These are phyloP conservation scores for Pogona vitticeps DNA, from an alignment of 2,113 vertebrate genomes.

Conservation along the genomic window DNA sequence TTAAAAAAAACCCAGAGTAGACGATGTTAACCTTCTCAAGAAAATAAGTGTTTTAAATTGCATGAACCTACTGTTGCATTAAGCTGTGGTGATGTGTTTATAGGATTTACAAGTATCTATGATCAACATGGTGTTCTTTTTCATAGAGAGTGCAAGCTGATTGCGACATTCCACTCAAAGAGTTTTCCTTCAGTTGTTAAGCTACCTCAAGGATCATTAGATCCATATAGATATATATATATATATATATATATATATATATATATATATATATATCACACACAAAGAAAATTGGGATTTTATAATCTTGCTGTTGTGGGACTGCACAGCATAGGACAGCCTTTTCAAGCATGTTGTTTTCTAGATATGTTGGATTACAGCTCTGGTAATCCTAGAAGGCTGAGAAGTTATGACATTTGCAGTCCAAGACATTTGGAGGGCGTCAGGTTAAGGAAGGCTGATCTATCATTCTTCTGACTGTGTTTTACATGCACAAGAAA, in stretches of 20 bases:
- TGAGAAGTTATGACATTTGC: not conserved
- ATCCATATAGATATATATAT: too few species aligned
- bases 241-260: too few species aligned
- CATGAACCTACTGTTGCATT: not conserved
- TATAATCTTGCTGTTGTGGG: too few species aligned
- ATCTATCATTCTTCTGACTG: too few species aligned
- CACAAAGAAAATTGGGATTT: too few species aligned
- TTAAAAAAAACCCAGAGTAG: not conserved
- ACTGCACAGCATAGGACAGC: not conserved
- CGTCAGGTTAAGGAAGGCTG: not conserved
- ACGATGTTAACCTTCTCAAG: not conserved
- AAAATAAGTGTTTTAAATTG: not conserved
- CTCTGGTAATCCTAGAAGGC: not conserved
- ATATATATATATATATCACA: too few species aligned
- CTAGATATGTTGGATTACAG: not conserved
- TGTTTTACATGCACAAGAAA: not conserved
- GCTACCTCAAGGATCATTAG: not conserved
- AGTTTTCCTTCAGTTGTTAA: not conserved
- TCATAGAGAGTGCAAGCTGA: not conserved
- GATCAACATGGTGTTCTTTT: too few species aligned
- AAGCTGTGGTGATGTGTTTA: not conserved
- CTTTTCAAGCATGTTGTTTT: not conserved
- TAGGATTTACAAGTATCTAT: slow-evolving; percentile 1
- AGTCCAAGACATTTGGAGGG: not conserved
- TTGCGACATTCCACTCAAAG: not conserved